Percentiles rank a stretch among this genome's conserved stretches.
phyloP scores from a whole-genome alignment of 2,113 vertebrate species.

The Myanophis thanlyinensis region DNA sequence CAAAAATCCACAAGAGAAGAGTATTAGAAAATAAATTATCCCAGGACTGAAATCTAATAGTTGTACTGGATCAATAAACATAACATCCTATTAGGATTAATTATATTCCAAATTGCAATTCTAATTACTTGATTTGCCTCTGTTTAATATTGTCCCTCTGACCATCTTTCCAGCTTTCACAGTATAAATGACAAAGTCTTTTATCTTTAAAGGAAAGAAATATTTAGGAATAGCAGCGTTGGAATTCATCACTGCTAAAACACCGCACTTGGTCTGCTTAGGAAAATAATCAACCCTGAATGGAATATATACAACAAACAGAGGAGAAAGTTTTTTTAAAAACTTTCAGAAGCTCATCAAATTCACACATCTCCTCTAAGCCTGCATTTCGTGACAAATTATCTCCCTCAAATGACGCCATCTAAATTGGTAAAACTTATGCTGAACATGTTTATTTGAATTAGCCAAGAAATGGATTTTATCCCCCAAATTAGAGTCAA shows the following conservation, averaged over 20 bases:
- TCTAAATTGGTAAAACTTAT: neutral
- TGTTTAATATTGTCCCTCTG: neutral
- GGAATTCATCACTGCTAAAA: neutral
- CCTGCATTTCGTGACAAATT: neutral
- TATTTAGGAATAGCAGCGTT: neutral
- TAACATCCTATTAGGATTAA: neutral
- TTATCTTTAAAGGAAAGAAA: neutral
- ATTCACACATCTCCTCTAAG: neutral
- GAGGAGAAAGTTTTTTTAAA: neutral
- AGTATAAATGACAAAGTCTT: neutral
- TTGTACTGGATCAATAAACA: neutral
- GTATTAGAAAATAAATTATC: neutral
- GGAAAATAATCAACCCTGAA: neutral
- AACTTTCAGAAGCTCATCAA: neutral
- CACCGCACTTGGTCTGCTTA: neutral
- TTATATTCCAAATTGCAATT: neutral
- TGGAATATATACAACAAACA: neutral
- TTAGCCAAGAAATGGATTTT: neutral
- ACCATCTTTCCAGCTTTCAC: neutral
- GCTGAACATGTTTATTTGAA: neutral
- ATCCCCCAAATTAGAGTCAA: neutral
- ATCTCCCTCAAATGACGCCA: neutral
- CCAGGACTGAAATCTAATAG: neutral
- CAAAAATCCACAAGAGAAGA: neutral
- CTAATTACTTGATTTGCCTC: neutral